Conservation (phyloP, 2,888 invertebrate species). For the Hydriomena furcata region DNA sequence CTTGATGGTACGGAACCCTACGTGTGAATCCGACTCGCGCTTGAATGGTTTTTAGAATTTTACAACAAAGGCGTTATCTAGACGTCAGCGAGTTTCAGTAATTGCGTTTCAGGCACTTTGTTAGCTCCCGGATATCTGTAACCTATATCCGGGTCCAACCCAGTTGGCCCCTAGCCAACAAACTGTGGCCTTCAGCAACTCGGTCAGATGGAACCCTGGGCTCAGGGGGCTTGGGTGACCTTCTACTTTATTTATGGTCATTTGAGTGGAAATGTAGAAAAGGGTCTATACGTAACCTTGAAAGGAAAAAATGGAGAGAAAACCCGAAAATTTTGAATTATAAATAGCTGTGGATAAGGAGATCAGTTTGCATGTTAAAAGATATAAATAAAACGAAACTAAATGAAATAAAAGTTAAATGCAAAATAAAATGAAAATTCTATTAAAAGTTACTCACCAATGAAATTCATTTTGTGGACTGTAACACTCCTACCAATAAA, state of each 20-base stretch:
- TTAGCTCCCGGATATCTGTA: slow-evolving; percentile 25
- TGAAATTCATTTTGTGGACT: slow-evolving; percentile 71
- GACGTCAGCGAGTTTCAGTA: slow-evolving; percentile 2
- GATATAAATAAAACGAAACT: not conserved
- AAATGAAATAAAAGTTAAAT: not conserved
- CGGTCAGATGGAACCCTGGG: slow-evolving; percentile 38
- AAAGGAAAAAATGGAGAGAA: not conserved
- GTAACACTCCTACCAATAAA: slow-evolving; percentile 53
- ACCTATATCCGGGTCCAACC: slow-evolving; percentile 34
- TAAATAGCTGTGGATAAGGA: too few relatives aligned
- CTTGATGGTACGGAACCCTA: too few relatives aligned
- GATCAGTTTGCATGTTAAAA: too few relatives aligned
- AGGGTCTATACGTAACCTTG: not conserved
- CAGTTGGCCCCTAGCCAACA: slow-evolving; percentile 43
- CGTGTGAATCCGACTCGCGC: too few relatives aligned
- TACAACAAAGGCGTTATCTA: not conserved
- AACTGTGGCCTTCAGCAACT: slow-evolving; percentile 42
- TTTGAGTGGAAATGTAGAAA: not conserved
- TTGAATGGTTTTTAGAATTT: too few relatives aligned
- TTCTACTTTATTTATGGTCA: slow-evolving; percentile 9
- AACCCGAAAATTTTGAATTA: too few relatives aligned
- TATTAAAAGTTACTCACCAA: slow-evolving; percentile 60
- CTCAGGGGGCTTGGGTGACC: slow-evolving; percentile 12
- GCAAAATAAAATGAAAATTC: slow-evolving; percentile 1
- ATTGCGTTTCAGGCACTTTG: slow-evolving; percentile 7